phyloP scores from a whole-genome alignment of 2,888 invertebrate species.

The Pycnomerus fuliginosus region DNA sequence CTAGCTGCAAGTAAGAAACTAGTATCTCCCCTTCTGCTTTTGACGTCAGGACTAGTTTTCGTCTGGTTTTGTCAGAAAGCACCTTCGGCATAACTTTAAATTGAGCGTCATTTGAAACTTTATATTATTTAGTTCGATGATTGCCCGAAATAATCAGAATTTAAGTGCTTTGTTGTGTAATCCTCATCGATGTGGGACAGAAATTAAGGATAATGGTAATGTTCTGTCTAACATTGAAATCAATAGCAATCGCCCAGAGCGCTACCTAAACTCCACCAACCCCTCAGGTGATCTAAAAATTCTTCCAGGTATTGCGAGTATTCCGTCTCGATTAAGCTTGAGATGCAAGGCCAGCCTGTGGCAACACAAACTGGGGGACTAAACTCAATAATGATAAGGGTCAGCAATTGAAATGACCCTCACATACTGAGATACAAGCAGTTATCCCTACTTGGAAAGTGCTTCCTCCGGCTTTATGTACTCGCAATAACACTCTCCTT shows the following conservation, averaged over 20 bases:
- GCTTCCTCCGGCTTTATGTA: conserved; percentile 32
- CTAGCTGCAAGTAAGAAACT: conserved; percentile 25
- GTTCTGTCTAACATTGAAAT: conserved; percentile 28
- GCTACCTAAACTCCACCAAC: conserved; percentile 1
- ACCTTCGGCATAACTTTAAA: conserved; percentile 23
- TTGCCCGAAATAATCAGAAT: conserved; percentile 10
- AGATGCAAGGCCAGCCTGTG: conserved; percentile 32
- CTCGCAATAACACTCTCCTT: conserved; percentile 28
- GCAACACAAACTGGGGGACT: conserved; percentile 30
- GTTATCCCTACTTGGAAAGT: conserved; percentile 32
- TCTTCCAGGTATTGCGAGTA: conserved; percentile 2
- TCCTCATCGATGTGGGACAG: conserved; percentile 17
- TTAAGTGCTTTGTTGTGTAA: conserved; percentile 26
- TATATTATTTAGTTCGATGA: not conserved
- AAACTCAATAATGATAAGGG: conserved; percentile 48
- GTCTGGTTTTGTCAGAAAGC: conserved; percentile 17
- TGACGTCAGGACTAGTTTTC: conserved; percentile 25
- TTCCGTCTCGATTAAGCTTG: not conserved
- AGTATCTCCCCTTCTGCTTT: conserved; percentile 17
- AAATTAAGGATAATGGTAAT: conserved; percentile 27
- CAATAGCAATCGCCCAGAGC: conserved; percentile 24
- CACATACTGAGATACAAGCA: conserved; percentile 39
- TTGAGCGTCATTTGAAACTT: conserved; percentile 2
- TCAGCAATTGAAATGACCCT: conserved; percentile 45
- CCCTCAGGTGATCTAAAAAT: not conserved